Conservation (phyloP, 2,113 vertebrate genomes). For the Lasiurus borealis region DNA sequence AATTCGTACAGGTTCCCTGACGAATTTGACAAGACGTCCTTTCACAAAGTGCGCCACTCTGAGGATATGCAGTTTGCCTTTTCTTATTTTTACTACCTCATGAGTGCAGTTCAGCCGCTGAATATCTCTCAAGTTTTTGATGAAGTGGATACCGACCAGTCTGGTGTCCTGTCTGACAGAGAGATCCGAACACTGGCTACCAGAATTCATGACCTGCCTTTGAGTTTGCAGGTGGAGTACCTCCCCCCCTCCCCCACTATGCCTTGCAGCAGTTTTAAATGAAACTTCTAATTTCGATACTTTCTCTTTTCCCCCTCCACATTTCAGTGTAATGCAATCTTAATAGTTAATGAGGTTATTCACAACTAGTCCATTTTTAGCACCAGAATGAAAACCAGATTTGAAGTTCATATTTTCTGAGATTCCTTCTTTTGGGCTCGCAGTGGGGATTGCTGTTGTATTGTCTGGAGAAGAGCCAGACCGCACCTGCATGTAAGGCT, state of each 20-base stretch:
- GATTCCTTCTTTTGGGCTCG: not conserved
- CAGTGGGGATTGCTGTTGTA: not conserved
- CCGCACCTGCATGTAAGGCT: not conserved
- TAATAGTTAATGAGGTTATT: not conserved
- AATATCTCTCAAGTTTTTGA: conserved; percentile 96
- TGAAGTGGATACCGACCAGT: conserved; percentile 97
- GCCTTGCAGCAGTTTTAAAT: not conserved
- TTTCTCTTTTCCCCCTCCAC: not conserved
- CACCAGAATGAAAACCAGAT: conserved; percentile 6
- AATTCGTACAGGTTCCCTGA: conserved; percentile 92
- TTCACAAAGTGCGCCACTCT: conserved; percentile 95
- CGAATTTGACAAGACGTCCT: conserved; percentile 97
- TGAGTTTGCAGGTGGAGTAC: conserved; percentile 94
- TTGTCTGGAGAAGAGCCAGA: not conserved
- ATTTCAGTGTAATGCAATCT: not conserved
- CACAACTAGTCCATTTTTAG: not conserved
- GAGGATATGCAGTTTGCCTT: conserved; percentile 99
- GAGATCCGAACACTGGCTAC: conserved; percentile 98
- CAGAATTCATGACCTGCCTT: conserved; percentile 95
- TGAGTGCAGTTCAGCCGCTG: conserved; percentile 96
- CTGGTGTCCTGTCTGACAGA: conserved; percentile 96
- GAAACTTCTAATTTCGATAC: not conserved
- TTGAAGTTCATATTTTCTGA: conserved; percentile 32
- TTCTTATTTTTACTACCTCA: conserved; percentile 98
- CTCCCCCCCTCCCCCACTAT: not conserved